Evolutionary conservation across 2,797 vertebrate species (phyloP).

Genomic region (Pitangus sulphuratus): DNA sequence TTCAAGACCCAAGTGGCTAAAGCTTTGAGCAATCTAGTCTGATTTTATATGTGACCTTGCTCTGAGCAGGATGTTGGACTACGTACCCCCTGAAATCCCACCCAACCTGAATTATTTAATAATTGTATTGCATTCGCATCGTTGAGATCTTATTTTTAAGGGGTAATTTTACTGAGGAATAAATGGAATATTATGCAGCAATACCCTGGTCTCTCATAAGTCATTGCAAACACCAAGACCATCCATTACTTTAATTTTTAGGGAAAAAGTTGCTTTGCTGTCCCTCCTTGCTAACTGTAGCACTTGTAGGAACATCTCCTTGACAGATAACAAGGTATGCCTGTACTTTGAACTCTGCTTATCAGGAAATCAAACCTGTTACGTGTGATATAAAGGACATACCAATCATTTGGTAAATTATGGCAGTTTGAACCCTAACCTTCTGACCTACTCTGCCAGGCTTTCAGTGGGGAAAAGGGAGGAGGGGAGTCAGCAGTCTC

Average conservation of each 20-base stretch:
- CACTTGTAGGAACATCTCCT: not conserved
- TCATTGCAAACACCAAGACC: not conserved
- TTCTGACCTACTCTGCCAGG: not conserved
- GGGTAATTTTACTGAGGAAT: not conserved
- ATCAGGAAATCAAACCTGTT: constrained; percentile 52
- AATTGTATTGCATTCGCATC: not conserved
- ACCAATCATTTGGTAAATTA: constrained; percentile 39
- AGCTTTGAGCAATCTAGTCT: not conserved
- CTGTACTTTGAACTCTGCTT: constrained; percentile 65
- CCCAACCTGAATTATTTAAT: not conserved
- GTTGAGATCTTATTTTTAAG: not conserved
- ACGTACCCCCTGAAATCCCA: not conserved
- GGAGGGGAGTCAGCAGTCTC: not conserved
- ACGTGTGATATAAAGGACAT: constrained; percentile 37
- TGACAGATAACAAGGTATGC: constrained; percentile 4
- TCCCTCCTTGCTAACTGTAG: not conserved
- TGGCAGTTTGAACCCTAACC: constrained; percentile 33
- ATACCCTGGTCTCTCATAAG: not conserved
- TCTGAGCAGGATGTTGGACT: not conserved
- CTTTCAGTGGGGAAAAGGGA: not conserved
- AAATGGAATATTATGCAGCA: not conserved
- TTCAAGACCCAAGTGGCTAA: not conserved
- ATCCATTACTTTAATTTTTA: not conserved
- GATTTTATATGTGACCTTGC: not conserved
- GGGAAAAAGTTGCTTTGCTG: not conserved